These are phyloP conservation scores for Pao palembangensis DNA, from an alignment of 2,113 vertebrate species.

Conservation along the genomic window DNA sequence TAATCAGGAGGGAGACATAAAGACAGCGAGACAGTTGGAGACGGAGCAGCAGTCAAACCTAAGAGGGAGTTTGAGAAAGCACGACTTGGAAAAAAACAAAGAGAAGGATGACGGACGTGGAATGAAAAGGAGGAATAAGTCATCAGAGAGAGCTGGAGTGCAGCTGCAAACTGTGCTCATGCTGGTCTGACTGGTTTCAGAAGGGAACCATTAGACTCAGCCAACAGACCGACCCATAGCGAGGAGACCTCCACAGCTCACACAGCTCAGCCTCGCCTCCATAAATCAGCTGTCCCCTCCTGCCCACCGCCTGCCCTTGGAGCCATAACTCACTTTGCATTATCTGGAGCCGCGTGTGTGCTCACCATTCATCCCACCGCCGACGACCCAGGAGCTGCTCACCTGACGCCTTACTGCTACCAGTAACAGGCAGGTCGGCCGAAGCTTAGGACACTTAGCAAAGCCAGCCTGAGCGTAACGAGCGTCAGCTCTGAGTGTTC, in stretches of 20 bases:
- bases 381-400: conserved; percentile 44
- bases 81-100: background rate
- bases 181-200: background rate
- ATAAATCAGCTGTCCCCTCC: conserved; percentile 32
- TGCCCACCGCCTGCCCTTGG: conserved; percentile 28
- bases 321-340: conserved; percentile 33
- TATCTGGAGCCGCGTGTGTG: conserved; percentile 31
- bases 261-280: conserved; percentile 15
- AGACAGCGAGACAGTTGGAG: conserved; percentile 9
- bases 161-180: conserved; percentile 27
- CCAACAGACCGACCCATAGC: conserved; percentile 15
- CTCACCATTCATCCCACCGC: conserved; percentile 49
- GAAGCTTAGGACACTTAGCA: conserved; percentile 25
- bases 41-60: background rate
- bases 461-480: conserved; percentile 40
- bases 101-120: background rate
- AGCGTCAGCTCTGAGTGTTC: conserved; percentile 12
- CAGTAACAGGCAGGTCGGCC: conserved; percentile 26
- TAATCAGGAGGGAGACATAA: conserved; percentile 8
- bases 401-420: conserved; percentile 40
- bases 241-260: background rate
- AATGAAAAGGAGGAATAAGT: conserved; percentile 1
- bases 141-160: background rate
- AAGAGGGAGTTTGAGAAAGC: conserved; percentile 10
- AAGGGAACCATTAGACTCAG: conserved; percentile 10